Evolutionary conservation across 2,797 vertebrate species (phyloP).

Genomic region (Acestrorhynchus altus): DNA sequence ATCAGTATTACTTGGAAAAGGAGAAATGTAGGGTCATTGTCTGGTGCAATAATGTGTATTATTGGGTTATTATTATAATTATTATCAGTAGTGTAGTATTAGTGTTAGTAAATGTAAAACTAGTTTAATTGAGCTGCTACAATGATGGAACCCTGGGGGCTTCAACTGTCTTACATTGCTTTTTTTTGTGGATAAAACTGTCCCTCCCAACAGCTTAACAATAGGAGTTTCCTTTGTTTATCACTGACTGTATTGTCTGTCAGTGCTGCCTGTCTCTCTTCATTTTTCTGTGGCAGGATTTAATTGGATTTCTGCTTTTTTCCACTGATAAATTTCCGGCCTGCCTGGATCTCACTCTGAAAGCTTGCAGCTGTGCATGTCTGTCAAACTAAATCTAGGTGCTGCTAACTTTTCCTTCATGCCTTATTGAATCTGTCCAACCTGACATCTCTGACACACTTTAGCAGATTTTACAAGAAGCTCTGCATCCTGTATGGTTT

Average conservation of each 20-base stretch:
- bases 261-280: not conserved
- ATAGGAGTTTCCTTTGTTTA: not conserved
- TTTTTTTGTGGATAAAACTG: not conserved
- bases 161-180: not conserved
- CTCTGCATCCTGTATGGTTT: not conserved
- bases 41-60: too few species aligned
- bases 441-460: not conserved
- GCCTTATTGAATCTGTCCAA: not conserved
- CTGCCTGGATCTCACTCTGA: not conserved
- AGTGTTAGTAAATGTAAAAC: not conserved
- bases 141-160: not conserved
- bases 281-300: not conserved
- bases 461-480: not conserved
- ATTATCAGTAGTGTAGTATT: too few species aligned
- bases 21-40: too few species aligned
- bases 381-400: not conserved
- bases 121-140: not conserved
- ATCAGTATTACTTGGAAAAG: too few species aligned
- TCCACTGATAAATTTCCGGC: not conserved
- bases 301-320: not conserved
- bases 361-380: not conserved
- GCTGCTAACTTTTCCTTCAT: not conserved
- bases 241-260: not conserved
- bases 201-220: not conserved
- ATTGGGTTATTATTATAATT: too few species aligned